These are phyloP conservation scores for Lepilemur septentrionalis DNA, from an alignment of 2,797 vertebrate genomes.

Conservation along the genomic window DNA sequence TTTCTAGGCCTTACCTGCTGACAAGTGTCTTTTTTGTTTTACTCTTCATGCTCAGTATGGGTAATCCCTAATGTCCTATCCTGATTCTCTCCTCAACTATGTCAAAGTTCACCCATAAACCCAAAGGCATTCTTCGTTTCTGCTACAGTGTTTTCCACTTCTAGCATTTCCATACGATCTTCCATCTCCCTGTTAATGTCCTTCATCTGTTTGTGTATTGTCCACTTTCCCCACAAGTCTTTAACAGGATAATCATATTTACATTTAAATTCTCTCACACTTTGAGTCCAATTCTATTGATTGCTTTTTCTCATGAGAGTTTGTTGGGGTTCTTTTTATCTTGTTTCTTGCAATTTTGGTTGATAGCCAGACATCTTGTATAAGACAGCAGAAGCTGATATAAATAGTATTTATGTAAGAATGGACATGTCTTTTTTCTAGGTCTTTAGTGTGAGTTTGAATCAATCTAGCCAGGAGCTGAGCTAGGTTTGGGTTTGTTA, in stretches of 20 bases:
- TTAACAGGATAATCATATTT: background rate
- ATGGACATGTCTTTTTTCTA: background rate
- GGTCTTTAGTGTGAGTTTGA: background rate
- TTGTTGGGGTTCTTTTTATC: background rate
- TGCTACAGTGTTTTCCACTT: background rate
- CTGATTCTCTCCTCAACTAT: background rate
- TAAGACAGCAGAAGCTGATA: background rate
- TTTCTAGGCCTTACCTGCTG: background rate
- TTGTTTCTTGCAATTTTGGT: background rate
- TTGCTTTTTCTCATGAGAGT: background rate
- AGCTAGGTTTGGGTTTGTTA: background rate
- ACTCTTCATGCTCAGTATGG: background rate
- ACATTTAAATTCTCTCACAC: background rate
- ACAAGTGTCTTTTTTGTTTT: background rate
- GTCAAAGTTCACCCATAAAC: background rate
- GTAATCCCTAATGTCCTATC: background rate
- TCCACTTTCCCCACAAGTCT: background rate
- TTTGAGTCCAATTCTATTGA: background rate
- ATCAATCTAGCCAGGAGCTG: background rate
- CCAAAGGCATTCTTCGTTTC: background rate
- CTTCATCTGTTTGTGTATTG: background rate
- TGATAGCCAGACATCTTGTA: background rate
- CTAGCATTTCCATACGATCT: background rate
- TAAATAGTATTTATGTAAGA: background rate
- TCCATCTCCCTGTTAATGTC: background rate